These are phyloP conservation scores for Himalopsyche kuldschensis DNA, from an alignment of 2,888 invertebrate genomes.

Conservation along the genomic window DNA sequence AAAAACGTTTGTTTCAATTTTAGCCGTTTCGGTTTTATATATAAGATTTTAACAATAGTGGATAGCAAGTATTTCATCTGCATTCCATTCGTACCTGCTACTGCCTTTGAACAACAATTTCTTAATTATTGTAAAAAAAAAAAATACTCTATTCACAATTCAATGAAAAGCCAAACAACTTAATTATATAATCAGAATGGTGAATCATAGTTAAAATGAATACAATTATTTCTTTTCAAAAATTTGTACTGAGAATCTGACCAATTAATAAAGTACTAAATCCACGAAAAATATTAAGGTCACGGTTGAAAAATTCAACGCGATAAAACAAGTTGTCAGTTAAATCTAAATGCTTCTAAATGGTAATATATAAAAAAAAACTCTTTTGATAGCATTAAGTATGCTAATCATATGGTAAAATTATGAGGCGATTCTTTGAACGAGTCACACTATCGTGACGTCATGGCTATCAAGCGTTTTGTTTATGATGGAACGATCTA, in stretches of 20 bases:
- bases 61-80: too few relatives aligned
- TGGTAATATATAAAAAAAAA: background rate
- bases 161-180: too few relatives aligned
- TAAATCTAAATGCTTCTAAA: background rate
- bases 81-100: too few relatives aligned
- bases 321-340: background rate
- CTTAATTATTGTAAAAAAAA: too few relatives aligned
- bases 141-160: too few relatives aligned
- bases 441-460: background rate
- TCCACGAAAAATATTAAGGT: background rate
- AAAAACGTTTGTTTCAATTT: too few relatives aligned
- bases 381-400: background rate
- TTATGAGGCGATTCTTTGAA: background rate
- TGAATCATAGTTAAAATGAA: background rate
- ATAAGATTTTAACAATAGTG: too few relatives aligned
- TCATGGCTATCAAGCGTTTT: background rate
- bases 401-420: background rate
- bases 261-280: background rate
- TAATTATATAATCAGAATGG: background rate
- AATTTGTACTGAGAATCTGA: background rate
- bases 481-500: background rate
- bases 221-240: background rate
- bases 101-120: too few relatives aligned
- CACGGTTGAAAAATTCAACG: background rate
- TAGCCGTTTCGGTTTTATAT: too few relatives aligned